Evolutionary conservation across 2,888 invertebrate species (phyloP), one percentile per base, ranked within the genome.

Genomic region (Ptychoptera albimana): DNA sequence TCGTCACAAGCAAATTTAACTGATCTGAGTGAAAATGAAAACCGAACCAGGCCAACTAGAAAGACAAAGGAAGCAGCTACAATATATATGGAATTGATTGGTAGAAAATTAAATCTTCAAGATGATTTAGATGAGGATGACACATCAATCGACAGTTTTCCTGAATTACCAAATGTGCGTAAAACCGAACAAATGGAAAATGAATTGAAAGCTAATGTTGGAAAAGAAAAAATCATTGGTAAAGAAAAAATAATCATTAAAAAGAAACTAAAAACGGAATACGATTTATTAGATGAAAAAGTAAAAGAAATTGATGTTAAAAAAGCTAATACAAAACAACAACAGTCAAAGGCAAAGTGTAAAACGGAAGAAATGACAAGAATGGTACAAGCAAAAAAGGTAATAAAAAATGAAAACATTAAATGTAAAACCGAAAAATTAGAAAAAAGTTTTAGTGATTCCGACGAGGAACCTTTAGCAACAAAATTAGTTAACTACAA

Each of bases 31-130:
- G 53, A 55, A 50, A 48, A 45, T 46, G 52, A 51, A 48, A 46
- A 43, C 13, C 35, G 51, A 43, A 39, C 50, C 46, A 54, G 80
- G 36, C 79, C 79, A 0, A 70, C 74, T 9, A 67, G 82, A 32
- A 82, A 80, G 60, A 81, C 81, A 1, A 83, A 82, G 60, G 80
- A 81, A 61, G 80, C 80, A 16, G 82, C 82, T 2, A 73, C 80
- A 8, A 72, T 80, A 44, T 81, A 79, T 51, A 77, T 82, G 77
- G 81, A 81, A 55, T 73, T 82, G 49, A 67, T 82, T 40, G 79
- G 79, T 4, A 74, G 78, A 51, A 79, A 79, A 57, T 63, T 82
- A 42, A 74, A 75, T 14, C 69, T 74, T 50, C 75, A 75, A 23
- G 75, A 74, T 42, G 69, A 73, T 16, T 73, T 75, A 49, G 77